Conservation (phyloP, 2,797 vertebrate genomes). For the Myripristis murdjan region DNA sequence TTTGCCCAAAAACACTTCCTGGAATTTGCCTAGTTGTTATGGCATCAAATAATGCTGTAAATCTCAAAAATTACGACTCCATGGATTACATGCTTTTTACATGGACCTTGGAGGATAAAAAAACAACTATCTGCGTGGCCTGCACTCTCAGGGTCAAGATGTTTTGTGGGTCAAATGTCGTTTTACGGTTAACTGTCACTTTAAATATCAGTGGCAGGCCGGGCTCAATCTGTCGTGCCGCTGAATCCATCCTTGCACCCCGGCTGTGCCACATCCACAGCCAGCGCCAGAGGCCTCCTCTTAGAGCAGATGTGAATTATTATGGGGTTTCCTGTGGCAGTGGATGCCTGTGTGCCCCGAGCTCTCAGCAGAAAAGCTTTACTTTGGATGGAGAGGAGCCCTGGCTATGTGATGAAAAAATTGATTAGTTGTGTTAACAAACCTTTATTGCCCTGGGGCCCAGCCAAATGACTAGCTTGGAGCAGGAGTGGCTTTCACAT, state of each 20-base stretch:
- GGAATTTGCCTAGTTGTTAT: no score
- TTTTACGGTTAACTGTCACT: no score
- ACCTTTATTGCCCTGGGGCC: slow-evolving; percentile 65
- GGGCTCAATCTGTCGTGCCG: not conserved
- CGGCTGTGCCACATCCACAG: slow-evolving; percentile 15
- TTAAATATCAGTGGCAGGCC: not conserved
- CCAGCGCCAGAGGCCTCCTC: not conserved
- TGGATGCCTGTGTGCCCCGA: slow-evolving; percentile 19
- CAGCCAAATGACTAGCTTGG: slow-evolving; percentile 52
- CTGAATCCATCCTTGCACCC: not conserved
- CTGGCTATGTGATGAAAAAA: slow-evolving; percentile 59
- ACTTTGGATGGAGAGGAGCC: slow-evolving; percentile 33
- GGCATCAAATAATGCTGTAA: no score
- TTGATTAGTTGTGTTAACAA: slow-evolving; percentile 77
- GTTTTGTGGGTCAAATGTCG: no score
- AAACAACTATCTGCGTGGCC: no score
- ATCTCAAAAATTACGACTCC: no score
- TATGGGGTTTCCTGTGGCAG: slow-evolving; percentile 28
- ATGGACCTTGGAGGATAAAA: no score
- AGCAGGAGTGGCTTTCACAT: slow-evolving; percentile 40
- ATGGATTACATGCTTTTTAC: no score
- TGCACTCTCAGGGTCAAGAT: no score
- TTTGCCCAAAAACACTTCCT: no score
- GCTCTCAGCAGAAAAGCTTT: slow-evolving; percentile 39
- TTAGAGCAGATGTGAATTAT: slow-evolving; percentile 37